Conservation (phyloP, 2,797 vertebrate genomes). For the Paguma larvata region DNA sequence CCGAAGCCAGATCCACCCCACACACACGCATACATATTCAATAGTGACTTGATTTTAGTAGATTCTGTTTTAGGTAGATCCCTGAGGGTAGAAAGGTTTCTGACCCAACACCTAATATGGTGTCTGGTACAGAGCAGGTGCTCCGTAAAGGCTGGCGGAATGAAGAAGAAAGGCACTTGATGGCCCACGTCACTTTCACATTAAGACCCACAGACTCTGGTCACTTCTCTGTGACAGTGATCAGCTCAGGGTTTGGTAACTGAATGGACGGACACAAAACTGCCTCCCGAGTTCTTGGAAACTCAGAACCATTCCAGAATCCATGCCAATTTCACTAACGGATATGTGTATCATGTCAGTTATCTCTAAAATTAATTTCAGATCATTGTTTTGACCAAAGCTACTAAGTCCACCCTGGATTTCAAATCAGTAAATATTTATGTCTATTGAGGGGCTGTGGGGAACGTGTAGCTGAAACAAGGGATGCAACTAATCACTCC, state of each 20-base stretch:
- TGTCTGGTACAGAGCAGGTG: not conserved
- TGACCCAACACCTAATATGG: not conserved
- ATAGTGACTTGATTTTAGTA: not conserved
- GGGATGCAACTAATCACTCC: not conserved
- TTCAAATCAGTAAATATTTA: conserved; percentile 6
- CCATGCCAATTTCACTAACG: not conserved
- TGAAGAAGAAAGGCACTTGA: not conserved
- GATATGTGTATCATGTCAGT: not conserved
- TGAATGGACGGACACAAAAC: not conserved
- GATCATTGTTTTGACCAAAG: not conserved
- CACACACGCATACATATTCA: conserved; percentile 23
- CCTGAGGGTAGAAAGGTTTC: not conserved
- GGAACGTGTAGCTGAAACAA: not conserved
- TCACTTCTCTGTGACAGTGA: not conserved
- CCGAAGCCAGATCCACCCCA: not conserved
- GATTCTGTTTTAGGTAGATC: not conserved
- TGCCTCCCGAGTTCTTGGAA: not conserved
- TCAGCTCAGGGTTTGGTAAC: not conserved
- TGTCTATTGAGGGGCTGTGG: not conserved
- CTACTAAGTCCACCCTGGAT: not conserved
- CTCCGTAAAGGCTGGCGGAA: not conserved
- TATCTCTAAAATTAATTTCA: conserved; percentile 27
- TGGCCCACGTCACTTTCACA: not conserved
- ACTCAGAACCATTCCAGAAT: not conserved
- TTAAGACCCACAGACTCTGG: not conserved